A percentile compares a stretch with the other conserved stretches of the same genome.
These are phyloP conservation scores for Apotomis turbidana DNA, from an alignment of 2,888 invertebrate genomes.

Conservation along the genomic window DNA sequence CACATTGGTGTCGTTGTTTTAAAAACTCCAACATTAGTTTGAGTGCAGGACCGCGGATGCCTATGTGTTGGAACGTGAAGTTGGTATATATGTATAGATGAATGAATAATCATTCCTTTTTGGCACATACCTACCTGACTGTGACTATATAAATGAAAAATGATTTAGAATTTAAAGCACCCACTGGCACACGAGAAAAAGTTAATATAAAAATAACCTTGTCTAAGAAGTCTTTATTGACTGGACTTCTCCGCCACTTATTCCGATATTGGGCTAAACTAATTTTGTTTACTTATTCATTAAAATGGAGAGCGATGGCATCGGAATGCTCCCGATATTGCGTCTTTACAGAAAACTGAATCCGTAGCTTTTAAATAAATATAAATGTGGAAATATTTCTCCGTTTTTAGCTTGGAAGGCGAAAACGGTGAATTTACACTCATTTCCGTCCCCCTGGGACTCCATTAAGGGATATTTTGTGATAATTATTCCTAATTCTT, in stretches of 20 bases:
- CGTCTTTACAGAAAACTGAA: conserved; percentile 73
- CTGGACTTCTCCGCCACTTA: conserved; percentile 59
- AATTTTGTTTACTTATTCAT: conserved; percentile 82
- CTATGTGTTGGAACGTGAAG: no score
- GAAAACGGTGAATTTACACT: conserved; percentile 17
- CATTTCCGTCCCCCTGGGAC: conserved; percentile 11
- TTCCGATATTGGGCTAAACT: conserved; percentile 77
- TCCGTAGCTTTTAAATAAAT: conserved; percentile 53
- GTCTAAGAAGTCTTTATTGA: background rate
- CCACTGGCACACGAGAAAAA: no score
- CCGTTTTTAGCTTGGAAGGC: conserved; percentile 37
- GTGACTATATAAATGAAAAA: no score
- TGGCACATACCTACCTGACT: no score
- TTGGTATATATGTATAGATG: no score
- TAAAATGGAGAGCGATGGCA: conserved; percentile 76
- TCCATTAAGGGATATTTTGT: conserved; percentile 4
- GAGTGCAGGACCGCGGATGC: no score
- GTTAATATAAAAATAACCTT: no score
- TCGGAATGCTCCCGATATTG: conserved; percentile 70
- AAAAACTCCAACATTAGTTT: no score
- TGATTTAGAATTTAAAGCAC: no score
- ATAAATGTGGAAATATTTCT: conserved; percentile 46
- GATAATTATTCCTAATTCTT: conserved; percentile 7
- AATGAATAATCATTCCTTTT: no score
- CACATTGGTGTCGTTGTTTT: no score